A percentile compares a stretch with the other conserved stretches of the same genome.
phyloP scores from a whole-genome alignment of 2,797 vertebrate genomes.

The Cetoscarus ocellatus region DNA sequence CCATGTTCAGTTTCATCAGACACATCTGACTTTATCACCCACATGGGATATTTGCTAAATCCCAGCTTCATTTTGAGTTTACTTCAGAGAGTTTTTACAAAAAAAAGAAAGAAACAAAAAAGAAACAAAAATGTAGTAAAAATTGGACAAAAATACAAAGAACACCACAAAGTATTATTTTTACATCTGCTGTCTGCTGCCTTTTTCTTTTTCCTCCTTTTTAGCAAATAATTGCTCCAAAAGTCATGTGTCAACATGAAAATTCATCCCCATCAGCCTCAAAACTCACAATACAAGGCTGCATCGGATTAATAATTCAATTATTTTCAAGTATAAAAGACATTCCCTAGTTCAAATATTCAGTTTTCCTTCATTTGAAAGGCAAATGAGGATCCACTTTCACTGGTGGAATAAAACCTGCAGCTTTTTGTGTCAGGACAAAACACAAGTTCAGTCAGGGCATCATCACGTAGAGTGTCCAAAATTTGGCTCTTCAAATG shows the following conservation, averaged over 20 bases:
- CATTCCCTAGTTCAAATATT: background rate
- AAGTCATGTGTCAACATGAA: background rate
- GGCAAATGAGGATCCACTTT: background rate
- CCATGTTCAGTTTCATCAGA: slow-evolving; percentile 38
- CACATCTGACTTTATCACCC: slow-evolving; percentile 19
- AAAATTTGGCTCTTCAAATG: background rate
- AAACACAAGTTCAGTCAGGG: slow-evolving; percentile 13
- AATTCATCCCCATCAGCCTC: slow-evolving; percentile 5
- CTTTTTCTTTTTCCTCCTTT: too few species aligned
- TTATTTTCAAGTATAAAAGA: too few species aligned
- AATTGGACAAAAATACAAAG: slow-evolving; percentile 26
- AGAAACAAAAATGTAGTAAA: slow-evolving; percentile 30
- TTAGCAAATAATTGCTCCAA: slow-evolving; percentile 12
- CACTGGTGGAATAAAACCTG: background rate
- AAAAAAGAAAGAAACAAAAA: slow-evolving; percentile 37
- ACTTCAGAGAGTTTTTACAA: slow-evolving; percentile 59
- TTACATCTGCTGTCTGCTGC: slow-evolving; percentile 63
- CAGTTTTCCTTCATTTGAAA: slow-evolving; percentile 2
- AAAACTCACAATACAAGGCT: background rate
- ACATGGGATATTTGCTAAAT: slow-evolving; percentile 33
- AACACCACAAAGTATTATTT: slow-evolving; percentile 69
- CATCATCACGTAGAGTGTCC: background rate
- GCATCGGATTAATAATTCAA: background rate
- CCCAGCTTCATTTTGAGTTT: slow-evolving; percentile 55
- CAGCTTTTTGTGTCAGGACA: background rate